Evolutionary conservation across 2,797 vertebrate genomes (phyloP).

Genomic region (Neostethus bicornis): DNA sequence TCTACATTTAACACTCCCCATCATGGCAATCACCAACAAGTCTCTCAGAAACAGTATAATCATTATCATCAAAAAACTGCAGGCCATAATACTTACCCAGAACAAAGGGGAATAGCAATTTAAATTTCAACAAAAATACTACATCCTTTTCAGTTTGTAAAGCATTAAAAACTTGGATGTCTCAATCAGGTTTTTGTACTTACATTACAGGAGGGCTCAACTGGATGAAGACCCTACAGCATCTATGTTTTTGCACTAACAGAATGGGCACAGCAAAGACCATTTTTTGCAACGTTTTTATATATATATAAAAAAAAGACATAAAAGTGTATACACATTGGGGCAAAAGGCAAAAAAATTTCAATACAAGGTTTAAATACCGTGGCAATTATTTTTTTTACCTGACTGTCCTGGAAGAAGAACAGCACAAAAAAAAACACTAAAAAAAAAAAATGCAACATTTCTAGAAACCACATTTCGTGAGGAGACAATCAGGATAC

Average conservation of each 20-base stretch:
- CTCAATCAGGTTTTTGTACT: slow-evolving; percentile 88
- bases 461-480: slow-evolving; percentile 72
- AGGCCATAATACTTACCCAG: slow-evolving; percentile 89
- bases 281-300: slow-evolving; percentile 84
- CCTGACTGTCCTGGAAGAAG: slow-evolving; percentile 80
- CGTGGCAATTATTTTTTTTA: slow-evolving; percentile 73
- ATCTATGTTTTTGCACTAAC: slow-evolving; percentile 92
- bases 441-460: slow-evolving; percentile 77
- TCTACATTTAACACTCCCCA: slow-evolving; percentile 40
- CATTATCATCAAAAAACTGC: slow-evolving; percentile 58
- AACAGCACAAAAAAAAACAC: slow-evolving; percentile 73
- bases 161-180: slow-evolving; percentile 67
- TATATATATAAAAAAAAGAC: slow-evolving; percentile 76
- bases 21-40: slow-evolving; percentile 22
- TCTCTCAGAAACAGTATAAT: slow-evolving; percentile 73
- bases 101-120: slow-evolving; percentile 57
- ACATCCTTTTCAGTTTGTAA: slow-evolving; percentile 66
- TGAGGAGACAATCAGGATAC: slow-evolving; percentile 59
- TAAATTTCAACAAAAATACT: slow-evolving; percentile 70
- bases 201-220: slow-evolving; percentile 95
- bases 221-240: slow-evolving; percentile 92
- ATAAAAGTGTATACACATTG: slow-evolving; percentile 87
- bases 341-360: slow-evolving; percentile 71
- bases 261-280: slow-evolving; percentile 86
- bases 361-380: slow-evolving; percentile 72